Evolutionary conservation across 2,888 invertebrate species (phyloP), one percentile per base, ranked within the genome.

Genomic region (Tetheella fluctuosa): DNA sequence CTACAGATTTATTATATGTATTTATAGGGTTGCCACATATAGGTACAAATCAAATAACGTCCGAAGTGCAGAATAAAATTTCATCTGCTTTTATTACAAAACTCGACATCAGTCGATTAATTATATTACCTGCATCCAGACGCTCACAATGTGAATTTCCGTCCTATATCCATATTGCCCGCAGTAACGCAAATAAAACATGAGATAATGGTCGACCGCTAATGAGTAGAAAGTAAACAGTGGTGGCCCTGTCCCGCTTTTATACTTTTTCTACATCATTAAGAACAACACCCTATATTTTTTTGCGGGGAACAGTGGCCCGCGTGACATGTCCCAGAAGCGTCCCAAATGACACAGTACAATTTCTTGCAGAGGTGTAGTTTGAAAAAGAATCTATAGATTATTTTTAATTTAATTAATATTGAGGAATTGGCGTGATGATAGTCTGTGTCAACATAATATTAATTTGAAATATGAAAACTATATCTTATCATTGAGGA

Each of bases 221-320:
- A 77, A 84, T 83, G 83, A 83, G 82, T 84, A 70, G 71, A 67
- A 74, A 65, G 70, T 64, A 75, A 76, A 79, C 69, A 71, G 69
- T 63, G 53, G 63, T 62, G 62, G 57, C 61, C 63, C 62, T 58
- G 61, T 63, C 53, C 59, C 61, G 42, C n/a, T 48, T 48, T 48
- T 48, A 48, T 5, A 20, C 65, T 75, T 76, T 78, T 79, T 74
- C 70, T 39, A 69, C 67, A 62, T 76, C 76, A 80, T 81, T 79
- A 80, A 59, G 34, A 13, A 34, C 12, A 58, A 57, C 62, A 59
- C 57, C 62, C 61, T 59, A 70, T 64, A 75, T 71, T 73, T 78
- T 76, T 73, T 61, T 57, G 57, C 56, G 54, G 60, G 77, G 67
- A 68, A 60, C 64, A 8, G 48, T 48, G 48, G 48, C 17, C 62